These are phyloP conservation scores for Euglossa dilemma DNA, from an alignment of 1,140 invertebrate species.

Conservation along the genomic window DNA sequence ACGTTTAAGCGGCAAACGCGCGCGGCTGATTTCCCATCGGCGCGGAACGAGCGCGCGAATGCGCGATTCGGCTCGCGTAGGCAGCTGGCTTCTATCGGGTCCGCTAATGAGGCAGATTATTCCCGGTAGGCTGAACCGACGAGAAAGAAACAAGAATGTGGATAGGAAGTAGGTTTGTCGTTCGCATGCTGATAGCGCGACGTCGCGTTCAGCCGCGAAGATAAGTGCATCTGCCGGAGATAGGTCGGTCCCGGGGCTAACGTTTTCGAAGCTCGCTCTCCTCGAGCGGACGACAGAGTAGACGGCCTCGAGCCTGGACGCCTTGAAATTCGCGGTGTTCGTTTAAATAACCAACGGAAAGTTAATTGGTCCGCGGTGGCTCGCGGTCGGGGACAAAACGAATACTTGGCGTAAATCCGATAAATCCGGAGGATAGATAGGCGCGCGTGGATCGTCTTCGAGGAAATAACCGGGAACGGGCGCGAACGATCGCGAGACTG, in stretches of 20 bases:
- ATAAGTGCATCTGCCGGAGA: conserved; percentile 69
- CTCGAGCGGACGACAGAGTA: not conserved
- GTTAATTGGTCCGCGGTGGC: conserved; percentile 6
- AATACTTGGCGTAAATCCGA: conserved; percentile 15
- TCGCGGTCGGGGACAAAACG: not conserved
- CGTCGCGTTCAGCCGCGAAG: conserved; percentile 57
- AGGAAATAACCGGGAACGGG: not conserved
- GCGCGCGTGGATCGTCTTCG: not conserved
- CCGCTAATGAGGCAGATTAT: conserved; percentile 74
- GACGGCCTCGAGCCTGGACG: not conserved
- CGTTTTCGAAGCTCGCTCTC: conserved; percentile 53
- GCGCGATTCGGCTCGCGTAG: conserved; percentile 49
- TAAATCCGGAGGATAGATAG: not conserved
- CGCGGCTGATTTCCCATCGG: conserved; percentile 21
- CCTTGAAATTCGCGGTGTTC: conserved; percentile 35
- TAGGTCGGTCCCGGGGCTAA: conserved; percentile 51
- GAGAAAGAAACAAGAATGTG: conserved; percentile 67
- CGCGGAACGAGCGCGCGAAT: not conserved
- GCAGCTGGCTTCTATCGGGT: conserved; percentile 63
- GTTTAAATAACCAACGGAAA: conserved; percentile 17
- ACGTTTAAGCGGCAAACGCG: not conserved
- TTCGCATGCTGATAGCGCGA: conserved; percentile 64
- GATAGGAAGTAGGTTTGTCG: conserved; percentile 75
- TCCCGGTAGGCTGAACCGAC: conserved; percentile 53
- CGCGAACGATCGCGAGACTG: not conserved